These are phyloP conservation scores for Parapsyche elsis DNA, from an alignment of 1,140 invertebrate species.

Conservation along the genomic window DNA sequence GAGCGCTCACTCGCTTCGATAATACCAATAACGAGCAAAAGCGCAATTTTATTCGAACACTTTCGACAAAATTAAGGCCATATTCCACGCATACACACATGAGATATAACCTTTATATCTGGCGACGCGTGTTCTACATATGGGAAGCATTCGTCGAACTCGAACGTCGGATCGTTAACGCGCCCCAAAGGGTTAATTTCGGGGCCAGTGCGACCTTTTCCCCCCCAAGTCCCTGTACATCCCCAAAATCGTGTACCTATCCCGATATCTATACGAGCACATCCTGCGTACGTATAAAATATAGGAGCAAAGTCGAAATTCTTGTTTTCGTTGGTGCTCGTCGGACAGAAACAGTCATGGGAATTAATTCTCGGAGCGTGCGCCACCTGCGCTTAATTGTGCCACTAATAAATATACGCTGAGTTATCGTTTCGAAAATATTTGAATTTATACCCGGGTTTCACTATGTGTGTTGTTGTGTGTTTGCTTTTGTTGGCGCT, in stretches of 20 bases:
- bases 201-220: background rate
- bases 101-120: too few relatives aligned
- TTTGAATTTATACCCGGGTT: slow-evolving; percentile 2
- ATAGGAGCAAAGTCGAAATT: background rate
- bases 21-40: too few relatives aligned
- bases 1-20: too few relatives aligned
- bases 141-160: background rate
- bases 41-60: too few relatives aligned
- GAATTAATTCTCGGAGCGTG: slow-evolving; percentile 27
- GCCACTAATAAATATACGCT: slow-evolving; percentile 33
- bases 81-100: too few relatives aligned
- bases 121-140: too few relatives aligned
- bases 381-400: slow-evolving; percentile 37
- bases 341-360: slow-evolving; percentile 19
- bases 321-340: background rate
- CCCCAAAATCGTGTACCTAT: too few relatives aligned
- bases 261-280: too few relatives aligned
- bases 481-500: background rate
- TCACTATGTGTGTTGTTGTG: background rate
- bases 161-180: background rate
- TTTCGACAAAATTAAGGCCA: too few relatives aligned
- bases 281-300: background rate
- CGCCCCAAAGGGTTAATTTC: background rate
- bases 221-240: background rate
- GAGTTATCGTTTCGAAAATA: slow-evolving; percentile 27